These are phyloP conservation scores for Tokudaia tokunoshimensis DNA, from an alignment of 2,797 vertebrate genomes.

Conservation along the genomic window DNA sequence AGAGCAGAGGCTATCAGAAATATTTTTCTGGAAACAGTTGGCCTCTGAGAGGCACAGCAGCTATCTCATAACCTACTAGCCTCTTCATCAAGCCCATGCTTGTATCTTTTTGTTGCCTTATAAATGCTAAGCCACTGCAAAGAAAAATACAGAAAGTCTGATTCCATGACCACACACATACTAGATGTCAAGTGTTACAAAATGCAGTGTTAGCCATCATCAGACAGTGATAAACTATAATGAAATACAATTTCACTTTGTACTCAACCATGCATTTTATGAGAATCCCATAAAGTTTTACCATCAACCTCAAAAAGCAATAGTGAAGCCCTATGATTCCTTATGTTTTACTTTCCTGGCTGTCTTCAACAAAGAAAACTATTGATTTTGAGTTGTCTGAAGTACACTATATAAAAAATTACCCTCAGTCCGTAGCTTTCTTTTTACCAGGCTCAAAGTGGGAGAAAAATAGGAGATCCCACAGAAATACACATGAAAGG, in stretches of 20 bases:
- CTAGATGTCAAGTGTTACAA: slow-evolving; percentile 66
- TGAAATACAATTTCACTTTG: slow-evolving; percentile 73
- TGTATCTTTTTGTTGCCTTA: background rate
- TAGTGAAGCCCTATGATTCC: slow-evolving; percentile 55
- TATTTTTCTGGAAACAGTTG: background rate
- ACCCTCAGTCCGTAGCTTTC: slow-evolving; percentile 53
- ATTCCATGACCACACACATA: background rate
- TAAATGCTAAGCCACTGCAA: background rate
- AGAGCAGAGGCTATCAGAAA: background rate
- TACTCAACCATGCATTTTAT: slow-evolving; percentile 57
- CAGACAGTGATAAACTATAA: slow-evolving; percentile 73
- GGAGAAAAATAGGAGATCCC: slow-evolving; percentile 63
- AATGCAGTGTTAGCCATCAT: slow-evolving; percentile 65
- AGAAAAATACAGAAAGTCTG: background rate
- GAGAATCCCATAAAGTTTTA: slow-evolving; percentile 68
- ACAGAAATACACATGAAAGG: slow-evolving; percentile 33
- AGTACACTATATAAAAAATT: slow-evolving; percentile 59
- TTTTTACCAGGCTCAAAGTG: slow-evolving; percentile 16
- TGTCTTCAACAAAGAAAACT: slow-evolving; percentile 67
- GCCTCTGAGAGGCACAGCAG: slow-evolving; percentile 20
- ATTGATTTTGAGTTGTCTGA: slow-evolving; percentile 46
- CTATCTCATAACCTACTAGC: background rate
- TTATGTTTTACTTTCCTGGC: slow-evolving; percentile 71
- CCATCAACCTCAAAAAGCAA: slow-evolving; percentile 53
- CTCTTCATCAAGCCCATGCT: background rate